Evolutionary conservation across 2,797 vertebrate genomes (phyloP), one percentile per base, ranked within the genome.

Genomic region (Eulemur rubriventer): DNA sequence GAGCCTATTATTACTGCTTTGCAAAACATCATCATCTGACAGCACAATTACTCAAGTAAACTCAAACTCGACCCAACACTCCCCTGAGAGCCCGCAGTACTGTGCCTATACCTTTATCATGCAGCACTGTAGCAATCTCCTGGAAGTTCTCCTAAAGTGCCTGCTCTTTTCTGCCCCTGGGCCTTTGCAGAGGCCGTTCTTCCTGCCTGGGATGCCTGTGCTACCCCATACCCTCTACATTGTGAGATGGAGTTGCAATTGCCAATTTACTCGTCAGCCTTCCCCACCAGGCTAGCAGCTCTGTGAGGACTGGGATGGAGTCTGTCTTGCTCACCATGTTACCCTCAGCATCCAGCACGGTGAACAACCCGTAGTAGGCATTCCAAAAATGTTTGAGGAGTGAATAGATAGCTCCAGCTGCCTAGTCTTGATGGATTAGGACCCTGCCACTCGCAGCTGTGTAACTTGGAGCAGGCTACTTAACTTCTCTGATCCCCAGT

Each of bases 401-500:
- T 4, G 7, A 72, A 59, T 24, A 22, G 26, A 35, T 18, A 67
- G 73, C 17, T 72, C 38, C 22, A 63, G 26, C 61, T 73, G 2
- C 33, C 33, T 18, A 65, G 63, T 65, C 63, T 8, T 5, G 33
- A 33, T 50, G 75, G 38, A 14, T 43, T 35, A 46, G 52, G 63
- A 55, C 52, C 24, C 17, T 17, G 33, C 24, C 72, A 17, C 22
- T 35, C 26, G 24, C 17, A 4, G 33, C 35, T 89, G 28, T 82
- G 79, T 79, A 22, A 78, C 55, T 43, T 61, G 24, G 43, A 55
- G 5, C 35, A 28, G 46, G 30, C n/a, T 41, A 24, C 33, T 52
- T 38, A 76, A 83, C 91, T 9, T 93, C 89, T 96, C 93, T 81
- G 82, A 72, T 96, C 59, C 63, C 91, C 59, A 24, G 41, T 11